Evolutionary conservation across 2,888 invertebrate genomes (phyloP).

Genomic region (Luperina nickerlii): DNA sequence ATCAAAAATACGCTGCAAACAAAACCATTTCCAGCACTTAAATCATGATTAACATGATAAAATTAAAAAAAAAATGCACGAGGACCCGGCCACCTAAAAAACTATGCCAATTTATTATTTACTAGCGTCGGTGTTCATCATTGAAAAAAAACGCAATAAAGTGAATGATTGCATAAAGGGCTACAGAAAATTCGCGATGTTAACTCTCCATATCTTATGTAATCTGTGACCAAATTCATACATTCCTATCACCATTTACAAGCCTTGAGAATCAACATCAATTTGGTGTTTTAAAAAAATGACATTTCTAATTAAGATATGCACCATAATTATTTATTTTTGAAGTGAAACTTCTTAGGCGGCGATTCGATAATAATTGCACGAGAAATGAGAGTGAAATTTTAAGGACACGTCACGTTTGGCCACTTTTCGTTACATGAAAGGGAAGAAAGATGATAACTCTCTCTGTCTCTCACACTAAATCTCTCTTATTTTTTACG

Average conservation of each 20-base stretch:
- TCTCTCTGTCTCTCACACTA: neutral
- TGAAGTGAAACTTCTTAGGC: neutral
- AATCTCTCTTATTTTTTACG: neutral
- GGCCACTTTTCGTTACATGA: too few species aligned
- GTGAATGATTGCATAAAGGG: neutral
- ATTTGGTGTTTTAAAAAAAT: neutral
- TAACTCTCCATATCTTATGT: constrained; percentile 17
- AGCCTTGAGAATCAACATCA: neutral
- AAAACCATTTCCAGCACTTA: neutral
- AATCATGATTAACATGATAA: neutral
- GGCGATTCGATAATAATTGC: too few species aligned
- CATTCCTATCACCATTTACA: neutral
- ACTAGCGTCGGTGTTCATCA: neutral
- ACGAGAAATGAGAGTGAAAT: too few species aligned
- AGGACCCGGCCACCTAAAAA: neutral
- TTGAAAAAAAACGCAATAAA: neutral
- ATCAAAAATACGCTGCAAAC: neutral
- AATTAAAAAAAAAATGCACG: too few species aligned
- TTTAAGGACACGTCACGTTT: too few species aligned
- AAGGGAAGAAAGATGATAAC: too few species aligned
- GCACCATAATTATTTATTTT: neutral
- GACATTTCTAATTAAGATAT: neutral
- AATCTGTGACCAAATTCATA: constrained; percentile 23
- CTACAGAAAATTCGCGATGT: neutral
- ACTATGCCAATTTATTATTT: neutral